Base-by-base conservation (phyloP, 1,140 invertebrate genomes). In the Philopotamus ludificatus region DNA sequence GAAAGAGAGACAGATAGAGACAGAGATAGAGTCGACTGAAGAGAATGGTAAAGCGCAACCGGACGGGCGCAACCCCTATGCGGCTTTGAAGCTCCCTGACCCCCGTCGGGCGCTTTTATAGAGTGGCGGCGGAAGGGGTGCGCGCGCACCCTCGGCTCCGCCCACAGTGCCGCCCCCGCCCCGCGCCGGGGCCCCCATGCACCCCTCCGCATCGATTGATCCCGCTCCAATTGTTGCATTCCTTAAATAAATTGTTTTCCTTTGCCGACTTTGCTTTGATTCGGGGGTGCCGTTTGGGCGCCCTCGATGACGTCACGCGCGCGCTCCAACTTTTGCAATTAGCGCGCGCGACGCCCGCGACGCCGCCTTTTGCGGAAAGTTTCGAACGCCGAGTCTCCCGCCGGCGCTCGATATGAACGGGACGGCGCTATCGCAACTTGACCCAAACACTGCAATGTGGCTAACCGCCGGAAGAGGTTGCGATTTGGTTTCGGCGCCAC, bases 51-150 rank as follows among this genome's bases (percentile, higher is more conserved):
- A 74, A 74, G 72, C 68, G 72, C 73, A 75, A 76, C 73, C 67
- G 63, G 44, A 21, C 76, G 73, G 76, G 73, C 78, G 76, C 78
- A 77, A 79, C 76, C 76, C 81, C 78, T 78, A 79, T 76, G 79
- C 78, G 79, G 74, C 79, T 80, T 79, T 82, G 78, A 76, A 72
- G 72, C 72, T 67, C 71, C 71, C 66, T 68, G 51, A 68, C 67
- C 71, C 72, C 73, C 68, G 70, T 75, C 78, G 67, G 50, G 47
- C 64, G 66, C 67, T 74, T 82, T 81, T 82, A 82, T 75, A 76
- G 62, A 44, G 53, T 18, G 34, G 57, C 55, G 42, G 20, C 28
- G 16, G 44, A 15, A 65, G 72, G 70, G 72, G 71, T 15, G 65
- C 66, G 67, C 69, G 67, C 64, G 67, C 71, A 67, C 54, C 62